phyloP scores from a whole-genome alignment of 2,888 invertebrate genomes.

The Cerastoderma edule region DNA sequence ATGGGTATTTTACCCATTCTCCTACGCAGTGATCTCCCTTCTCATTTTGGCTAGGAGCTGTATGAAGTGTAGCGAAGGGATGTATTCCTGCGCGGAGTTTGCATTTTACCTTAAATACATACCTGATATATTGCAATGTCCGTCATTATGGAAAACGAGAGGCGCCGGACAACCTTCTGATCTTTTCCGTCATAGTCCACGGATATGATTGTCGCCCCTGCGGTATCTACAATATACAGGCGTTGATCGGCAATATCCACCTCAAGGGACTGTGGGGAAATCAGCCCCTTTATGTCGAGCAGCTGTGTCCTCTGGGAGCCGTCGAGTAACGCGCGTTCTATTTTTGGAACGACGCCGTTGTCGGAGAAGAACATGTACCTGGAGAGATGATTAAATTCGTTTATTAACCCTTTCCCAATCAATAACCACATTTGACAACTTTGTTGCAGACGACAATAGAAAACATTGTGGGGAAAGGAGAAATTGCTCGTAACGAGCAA shows the following conservation, averaged over 20 bases:
- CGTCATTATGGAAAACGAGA: conserved; percentile 15
- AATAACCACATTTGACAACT: background rate
- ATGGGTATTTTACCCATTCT: too few relatives aligned
- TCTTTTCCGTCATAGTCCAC: conserved; percentile 30
- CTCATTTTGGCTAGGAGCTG: too few relatives aligned
- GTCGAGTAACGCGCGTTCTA: conserved; percentile 30
- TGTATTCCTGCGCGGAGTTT: too few relatives aligned
- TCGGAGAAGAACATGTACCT: conserved; percentile 47
- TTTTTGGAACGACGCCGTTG: conserved; percentile 39
- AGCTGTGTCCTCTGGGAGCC: conserved; percentile 19
- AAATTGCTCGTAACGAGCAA: conserved; percentile 5
- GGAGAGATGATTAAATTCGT: background rate
- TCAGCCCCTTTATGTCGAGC: background rate
- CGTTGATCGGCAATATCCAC: conserved; percentile 14
- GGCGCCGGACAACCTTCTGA: background rate
- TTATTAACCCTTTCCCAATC: background rate
- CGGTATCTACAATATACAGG: conserved; percentile 32
- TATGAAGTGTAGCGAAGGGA: too few relatives aligned
- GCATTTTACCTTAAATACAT: too few relatives aligned
- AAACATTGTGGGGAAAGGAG: conserved; percentile 1
- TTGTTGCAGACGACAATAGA: background rate
- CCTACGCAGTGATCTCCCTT: too few relatives aligned
- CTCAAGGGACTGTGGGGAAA: conserved; percentile 30
- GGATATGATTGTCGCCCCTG: background rate
- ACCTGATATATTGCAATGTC: conserved; percentile 37